Evolutionary conservation across 2,797 vertebrate species (phyloP).

Genomic region (Aeoliscus strigatus): DNA sequence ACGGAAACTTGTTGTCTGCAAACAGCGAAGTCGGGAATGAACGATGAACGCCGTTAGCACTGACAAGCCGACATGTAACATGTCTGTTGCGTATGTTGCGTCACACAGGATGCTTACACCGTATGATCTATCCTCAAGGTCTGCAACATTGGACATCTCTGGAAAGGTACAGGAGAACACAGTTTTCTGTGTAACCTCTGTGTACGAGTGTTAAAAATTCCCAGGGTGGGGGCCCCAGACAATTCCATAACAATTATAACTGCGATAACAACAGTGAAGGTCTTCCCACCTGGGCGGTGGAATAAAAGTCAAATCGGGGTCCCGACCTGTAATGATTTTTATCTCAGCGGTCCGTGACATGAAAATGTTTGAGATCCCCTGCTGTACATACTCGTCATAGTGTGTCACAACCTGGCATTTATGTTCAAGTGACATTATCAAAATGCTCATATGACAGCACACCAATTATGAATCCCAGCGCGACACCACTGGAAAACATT

Average conservation of each 20-base stretch:
- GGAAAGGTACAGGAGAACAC: too few relatives aligned
- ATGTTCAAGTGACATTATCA: constrained; percentile 62
- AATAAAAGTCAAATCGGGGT: constrained; percentile 29
- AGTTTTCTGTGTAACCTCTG: too few relatives aligned
- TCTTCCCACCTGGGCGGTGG: neutral
- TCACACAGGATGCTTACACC: too few relatives aligned
- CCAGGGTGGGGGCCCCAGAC: too few relatives aligned
- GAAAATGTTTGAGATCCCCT: constrained; percentile 24
- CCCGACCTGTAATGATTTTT: constrained; percentile 50
- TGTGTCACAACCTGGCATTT: constrained; percentile 50
- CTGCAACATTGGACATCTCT: too few relatives aligned
- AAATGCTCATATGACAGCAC: constrained; percentile 54
- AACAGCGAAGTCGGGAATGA: too few relatives aligned
- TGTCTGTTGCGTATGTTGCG: too few relatives aligned
- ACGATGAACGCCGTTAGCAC: too few relatives aligned
- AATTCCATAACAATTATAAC: neutral
- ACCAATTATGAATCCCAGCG: constrained; percentile 55
- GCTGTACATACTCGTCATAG: constrained; percentile 33
- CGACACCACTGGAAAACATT: constrained; percentile 43
- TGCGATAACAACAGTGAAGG: constrained; percentile 6
- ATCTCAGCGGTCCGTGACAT: constrained; percentile 18
- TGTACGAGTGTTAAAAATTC: too few relatives aligned
- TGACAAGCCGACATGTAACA: too few relatives aligned
- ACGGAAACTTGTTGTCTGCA: too few relatives aligned
- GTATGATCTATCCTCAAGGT: too few relatives aligned